A percentile compares a stretch with the other conserved stretches of the same genome.
phyloP scores from a whole-genome alignment of 2,113 vertebrate genomes.

The Cebidichthys violaceus region DNA sequence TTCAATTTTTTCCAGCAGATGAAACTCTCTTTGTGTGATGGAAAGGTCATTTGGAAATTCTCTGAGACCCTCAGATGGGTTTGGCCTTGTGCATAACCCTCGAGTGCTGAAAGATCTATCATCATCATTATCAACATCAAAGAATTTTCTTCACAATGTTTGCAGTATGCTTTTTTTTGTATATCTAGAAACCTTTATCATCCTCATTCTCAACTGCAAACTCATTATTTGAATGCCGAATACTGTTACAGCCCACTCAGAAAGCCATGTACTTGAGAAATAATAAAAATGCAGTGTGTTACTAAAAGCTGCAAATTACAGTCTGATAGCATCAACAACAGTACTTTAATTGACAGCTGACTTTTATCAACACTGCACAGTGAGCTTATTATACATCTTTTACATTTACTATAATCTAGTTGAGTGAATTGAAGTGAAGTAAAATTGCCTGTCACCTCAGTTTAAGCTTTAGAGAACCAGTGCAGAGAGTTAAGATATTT shows the following conservation, averaged over 20 bases:
- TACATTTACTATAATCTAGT: neutral
- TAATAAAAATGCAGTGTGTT: neutral
- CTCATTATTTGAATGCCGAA: neutral
- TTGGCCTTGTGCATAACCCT: constrained; percentile 50
- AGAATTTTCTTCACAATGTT: constrained; percentile 25
- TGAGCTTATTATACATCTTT: neutral
- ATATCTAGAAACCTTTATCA: constrained; percentile 8
- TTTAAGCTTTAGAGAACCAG: constrained; percentile 20
- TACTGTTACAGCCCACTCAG: neutral
- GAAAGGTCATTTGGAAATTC: constrained; percentile 54
- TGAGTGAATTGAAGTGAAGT: neutral
- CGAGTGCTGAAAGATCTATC: constrained; percentile 38
- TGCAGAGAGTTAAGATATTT: constrained; percentile 27
- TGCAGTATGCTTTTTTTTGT: constrained; percentile 32
- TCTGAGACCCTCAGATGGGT: constrained; percentile 35
- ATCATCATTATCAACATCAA: constrained; percentile 45
- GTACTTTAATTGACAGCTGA: neutral
- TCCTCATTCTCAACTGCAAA: neutral
- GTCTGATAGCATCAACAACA: neutral
- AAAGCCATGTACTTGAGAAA: neutral
- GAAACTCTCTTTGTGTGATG: constrained; percentile 42
- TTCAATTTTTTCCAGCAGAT: constrained; percentile 17
- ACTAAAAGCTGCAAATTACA: neutral
- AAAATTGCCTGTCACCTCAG: neutral
- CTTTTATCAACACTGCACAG: neutral